phyloP scores from a whole-genome alignment of 2,797 vertebrate genomes.

The Hybognathus amarus region DNA sequence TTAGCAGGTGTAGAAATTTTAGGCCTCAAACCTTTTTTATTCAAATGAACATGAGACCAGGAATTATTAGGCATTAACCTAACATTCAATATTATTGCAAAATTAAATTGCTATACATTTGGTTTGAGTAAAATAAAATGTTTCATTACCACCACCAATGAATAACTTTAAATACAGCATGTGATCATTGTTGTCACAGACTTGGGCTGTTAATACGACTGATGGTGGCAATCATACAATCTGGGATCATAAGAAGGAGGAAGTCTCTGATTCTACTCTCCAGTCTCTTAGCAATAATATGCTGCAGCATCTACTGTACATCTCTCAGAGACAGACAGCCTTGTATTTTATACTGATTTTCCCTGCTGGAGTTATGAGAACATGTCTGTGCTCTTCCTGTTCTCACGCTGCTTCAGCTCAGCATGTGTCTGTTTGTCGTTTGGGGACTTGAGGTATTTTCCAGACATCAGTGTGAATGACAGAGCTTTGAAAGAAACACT shows the following conservation, averaged over 20 bases:
- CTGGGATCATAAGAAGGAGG: conserved; percentile 10
- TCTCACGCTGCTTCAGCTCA: not conserved
- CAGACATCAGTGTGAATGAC: not conserved
- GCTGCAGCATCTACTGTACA: not conserved
- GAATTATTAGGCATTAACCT: not conserved
- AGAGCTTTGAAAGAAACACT: not conserved
- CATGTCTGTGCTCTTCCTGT: conserved; percentile 45
- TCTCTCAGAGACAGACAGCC: conserved; percentile 30
- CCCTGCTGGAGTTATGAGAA: conserved; percentile 30
- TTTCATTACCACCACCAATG: not conserved
- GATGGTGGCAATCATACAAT: not conserved
- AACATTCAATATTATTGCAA: not conserved
- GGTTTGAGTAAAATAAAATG: not conserved
- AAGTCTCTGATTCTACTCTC: not conserved
- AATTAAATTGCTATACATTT: not conserved
- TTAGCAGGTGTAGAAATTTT: not conserved
- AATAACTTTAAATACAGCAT: conserved; percentile 4
- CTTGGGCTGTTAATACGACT: not conserved
- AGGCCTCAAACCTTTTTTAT: not conserved
- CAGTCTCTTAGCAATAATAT: conserved; percentile 18
- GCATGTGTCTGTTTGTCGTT: conserved; percentile 12
- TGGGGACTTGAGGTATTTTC: not conserved
- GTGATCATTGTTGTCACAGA: not conserved
- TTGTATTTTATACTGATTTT: conserved; percentile 18
- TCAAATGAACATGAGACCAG: not conserved